Percentiles rank a stretch among this genome's conserved stretches.
Conservation (phyloP, 2,888 invertebrate species). For the Caenorhabditis macrosperma region DNA sequence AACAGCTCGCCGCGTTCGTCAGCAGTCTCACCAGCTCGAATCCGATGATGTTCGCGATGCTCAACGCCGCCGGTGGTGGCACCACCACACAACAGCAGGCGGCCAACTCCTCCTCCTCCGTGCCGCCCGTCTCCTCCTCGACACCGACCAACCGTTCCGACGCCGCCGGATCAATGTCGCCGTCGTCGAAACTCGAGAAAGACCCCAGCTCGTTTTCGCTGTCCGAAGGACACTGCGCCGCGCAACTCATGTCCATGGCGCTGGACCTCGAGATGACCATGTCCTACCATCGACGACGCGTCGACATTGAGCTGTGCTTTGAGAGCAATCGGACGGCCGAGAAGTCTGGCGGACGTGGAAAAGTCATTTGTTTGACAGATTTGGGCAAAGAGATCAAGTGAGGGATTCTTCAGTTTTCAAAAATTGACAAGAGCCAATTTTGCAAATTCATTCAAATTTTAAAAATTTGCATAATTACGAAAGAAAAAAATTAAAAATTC, state of each 20-base stretch:
- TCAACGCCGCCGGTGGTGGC: constrained; percentile 20
- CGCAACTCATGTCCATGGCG: constrained; percentile 73
- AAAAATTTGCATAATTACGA: not conserved
- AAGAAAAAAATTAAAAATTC: not conserved
- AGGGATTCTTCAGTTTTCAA: constrained; percentile 14
- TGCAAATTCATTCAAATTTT: not conserved
- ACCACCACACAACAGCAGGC: not conserved
- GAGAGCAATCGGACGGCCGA: constrained; percentile 74
- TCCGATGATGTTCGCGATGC: constrained; percentile 62
- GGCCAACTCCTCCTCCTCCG: not conserved
- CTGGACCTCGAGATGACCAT: constrained; percentile 74
- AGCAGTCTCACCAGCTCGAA: constrained; percentile 45
- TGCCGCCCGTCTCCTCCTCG: constrained; percentile 3
- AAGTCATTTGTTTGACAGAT: constrained; percentile 69
- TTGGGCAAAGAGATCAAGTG: constrained; percentile 69
- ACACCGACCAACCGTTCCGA: no score
- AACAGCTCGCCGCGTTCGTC: constrained; percentile 63
- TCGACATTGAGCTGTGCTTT: constrained; percentile 73
- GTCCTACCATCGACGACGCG: constrained; percentile 69
- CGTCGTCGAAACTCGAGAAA: constrained; percentile 28
- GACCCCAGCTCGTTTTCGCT: constrained; percentile 62
- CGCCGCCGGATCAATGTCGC: constrained; percentile 23
- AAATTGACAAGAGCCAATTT: not conserved
- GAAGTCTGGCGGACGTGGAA: constrained; percentile 70
- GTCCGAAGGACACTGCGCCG: constrained; percentile 67